phyloP scores from a whole-genome alignment of 2,113 vertebrate species.

The Tenebrosternarchus preto region DNA sequence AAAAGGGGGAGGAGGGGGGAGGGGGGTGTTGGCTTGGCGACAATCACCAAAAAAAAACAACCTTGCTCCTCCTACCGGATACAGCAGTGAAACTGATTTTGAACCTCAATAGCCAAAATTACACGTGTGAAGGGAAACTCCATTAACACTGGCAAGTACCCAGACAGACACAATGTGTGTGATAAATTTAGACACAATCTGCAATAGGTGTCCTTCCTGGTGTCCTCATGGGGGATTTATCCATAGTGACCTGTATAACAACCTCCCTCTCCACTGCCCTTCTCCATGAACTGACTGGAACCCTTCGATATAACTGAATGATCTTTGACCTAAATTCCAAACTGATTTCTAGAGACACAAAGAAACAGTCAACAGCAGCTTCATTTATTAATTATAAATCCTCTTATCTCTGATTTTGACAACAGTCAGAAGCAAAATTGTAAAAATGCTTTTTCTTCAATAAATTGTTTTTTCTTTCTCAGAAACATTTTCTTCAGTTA shows the following conservation, averaged over 20 bases:
- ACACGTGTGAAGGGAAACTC: neutral
- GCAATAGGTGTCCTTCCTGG: too few species aligned
- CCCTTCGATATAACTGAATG: neutral
- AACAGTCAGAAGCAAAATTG: neutral
- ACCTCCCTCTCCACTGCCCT: too few species aligned
- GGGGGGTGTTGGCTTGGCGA: neutral
- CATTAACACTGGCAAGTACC: neutral
- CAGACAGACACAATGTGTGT: too few species aligned
- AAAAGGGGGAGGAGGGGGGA: neutral
- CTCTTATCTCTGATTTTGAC: too few species aligned
- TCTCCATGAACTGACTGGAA: neutral
- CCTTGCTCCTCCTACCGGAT: neutral
- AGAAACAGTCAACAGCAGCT: neutral
- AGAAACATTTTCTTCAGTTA: neutral
- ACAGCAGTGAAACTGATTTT: neutral
- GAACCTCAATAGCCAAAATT: neutral
- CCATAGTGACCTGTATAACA: too few species aligned
- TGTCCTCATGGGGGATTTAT: too few species aligned
- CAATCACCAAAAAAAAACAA: conserved; percentile 20
- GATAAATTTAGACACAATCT: too few species aligned
- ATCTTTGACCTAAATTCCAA: conserved; percentile 26
- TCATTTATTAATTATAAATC: too few species aligned
- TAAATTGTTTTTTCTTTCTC: neutral
- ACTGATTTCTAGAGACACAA: neutral
- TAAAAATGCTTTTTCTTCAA: too few species aligned